Conservation (phyloP, 2,113 vertebrate species). For the Typhlomys cinereus region DNA sequence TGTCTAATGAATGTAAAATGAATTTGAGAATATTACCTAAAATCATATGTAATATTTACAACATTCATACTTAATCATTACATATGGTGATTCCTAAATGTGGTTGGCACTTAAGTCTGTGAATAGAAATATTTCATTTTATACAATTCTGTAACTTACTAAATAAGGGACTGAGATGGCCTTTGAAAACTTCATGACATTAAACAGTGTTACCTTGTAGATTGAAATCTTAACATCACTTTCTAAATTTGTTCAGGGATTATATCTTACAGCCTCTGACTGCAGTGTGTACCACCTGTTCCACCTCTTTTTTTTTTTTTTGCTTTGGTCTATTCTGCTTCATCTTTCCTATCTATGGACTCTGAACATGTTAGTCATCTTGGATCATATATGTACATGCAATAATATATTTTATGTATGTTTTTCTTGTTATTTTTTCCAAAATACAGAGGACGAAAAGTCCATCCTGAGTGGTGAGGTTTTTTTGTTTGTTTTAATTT, state of each 20-base stretch:
- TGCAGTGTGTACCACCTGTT: not conserved
- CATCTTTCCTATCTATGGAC: not conserved
- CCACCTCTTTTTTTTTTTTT: no score
- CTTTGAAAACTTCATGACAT: not conserved
- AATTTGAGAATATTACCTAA: conserved; percentile 11
- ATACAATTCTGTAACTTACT: not conserved
- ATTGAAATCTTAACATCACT: not conserved
- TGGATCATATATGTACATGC: not conserved
- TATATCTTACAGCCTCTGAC: not conserved
- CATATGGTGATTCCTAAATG: not conserved
- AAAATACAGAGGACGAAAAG: conserved; percentile 11
- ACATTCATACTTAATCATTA: conserved; percentile 6
- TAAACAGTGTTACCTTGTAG: not conserved
- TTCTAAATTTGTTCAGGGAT: not conserved
- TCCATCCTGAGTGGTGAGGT: no score
- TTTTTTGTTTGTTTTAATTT: no score
- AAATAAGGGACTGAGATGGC: not conserved
- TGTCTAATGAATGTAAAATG: not conserved
- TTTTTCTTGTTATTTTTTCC: conserved; percentile 16
- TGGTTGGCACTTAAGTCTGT: conserved; percentile 15
- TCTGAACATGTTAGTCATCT: not conserved
- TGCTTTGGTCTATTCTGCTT: accelerated
- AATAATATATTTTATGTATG: not conserved
- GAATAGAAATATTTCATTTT: not conserved
- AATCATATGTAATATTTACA: not conserved